These are phyloP conservation scores for Smithornis capensis DNA, from an alignment of 2,113 vertebrate genomes.

Conservation along the genomic window DNA sequence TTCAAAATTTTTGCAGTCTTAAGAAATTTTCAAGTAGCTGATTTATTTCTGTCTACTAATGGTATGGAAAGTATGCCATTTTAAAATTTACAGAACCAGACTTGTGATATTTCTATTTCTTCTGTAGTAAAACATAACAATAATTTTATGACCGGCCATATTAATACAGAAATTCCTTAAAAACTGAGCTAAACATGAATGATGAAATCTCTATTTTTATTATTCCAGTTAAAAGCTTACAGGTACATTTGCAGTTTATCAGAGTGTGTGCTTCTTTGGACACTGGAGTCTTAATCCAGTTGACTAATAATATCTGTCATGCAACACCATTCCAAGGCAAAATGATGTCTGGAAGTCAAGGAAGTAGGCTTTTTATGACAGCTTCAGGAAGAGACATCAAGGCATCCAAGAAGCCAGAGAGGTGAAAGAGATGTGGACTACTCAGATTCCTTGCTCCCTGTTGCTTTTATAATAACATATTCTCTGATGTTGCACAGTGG, in stretches of 20 bases:
- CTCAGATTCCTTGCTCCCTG: background rate
- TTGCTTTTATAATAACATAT: background rate
- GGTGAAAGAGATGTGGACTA: background rate
- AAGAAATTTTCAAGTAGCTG: background rate
- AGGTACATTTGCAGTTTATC: background rate
- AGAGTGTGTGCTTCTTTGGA: background rate
- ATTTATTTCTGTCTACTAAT: background rate
- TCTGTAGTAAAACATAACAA: conserved; percentile 22
- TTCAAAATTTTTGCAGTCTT: background rate
- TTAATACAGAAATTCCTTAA: conserved; percentile 25
- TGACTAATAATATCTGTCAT: background rate
- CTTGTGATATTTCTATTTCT: background rate
- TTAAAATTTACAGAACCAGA: background rate
- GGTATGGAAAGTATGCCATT: background rate
- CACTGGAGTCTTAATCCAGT: background rate
- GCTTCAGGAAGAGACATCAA: background rate
- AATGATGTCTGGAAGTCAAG: background rate
- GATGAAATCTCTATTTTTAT: conserved; percentile 17
- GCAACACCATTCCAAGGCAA: background rate
- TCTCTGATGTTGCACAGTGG: background rate
- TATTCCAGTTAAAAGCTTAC: background rate
- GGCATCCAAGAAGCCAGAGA: background rate
- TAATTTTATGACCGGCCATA: conserved; percentile 24
- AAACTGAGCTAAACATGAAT: background rate
- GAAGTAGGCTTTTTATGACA: background rate